Conservation (phyloP, 2,888 invertebrate genomes). For the Cordilura impudica region DNA sequence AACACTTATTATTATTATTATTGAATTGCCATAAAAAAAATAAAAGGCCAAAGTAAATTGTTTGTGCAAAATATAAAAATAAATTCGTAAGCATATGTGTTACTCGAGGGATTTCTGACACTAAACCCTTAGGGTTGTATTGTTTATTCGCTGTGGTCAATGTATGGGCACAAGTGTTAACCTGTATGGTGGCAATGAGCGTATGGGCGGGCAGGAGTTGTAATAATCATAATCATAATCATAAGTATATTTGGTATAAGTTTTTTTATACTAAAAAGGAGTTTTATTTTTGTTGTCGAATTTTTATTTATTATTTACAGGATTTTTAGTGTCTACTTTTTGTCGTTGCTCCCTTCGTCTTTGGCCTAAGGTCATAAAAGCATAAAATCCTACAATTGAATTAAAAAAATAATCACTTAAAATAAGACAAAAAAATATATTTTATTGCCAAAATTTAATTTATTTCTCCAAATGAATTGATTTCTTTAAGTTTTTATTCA, state of each 20-base stretch:
- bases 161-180: slow-evolving; percentile 10
- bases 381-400: slow-evolving; percentile 57
- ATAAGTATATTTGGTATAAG: slow-evolving; percentile 17
- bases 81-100: slow-evolving; percentile 38
- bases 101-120: slow-evolving; percentile 51
- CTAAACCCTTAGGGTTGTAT: not conserved
- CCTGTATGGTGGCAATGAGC: slow-evolving; percentile 1
- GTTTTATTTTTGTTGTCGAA: not conserved
- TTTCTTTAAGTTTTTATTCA: too few species aligned
- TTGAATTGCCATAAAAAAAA: slow-evolving; percentile 53
- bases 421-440: not conserved
- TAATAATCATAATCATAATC: slow-evolving; percentile 42
- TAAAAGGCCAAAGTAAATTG: slow-evolving; percentile 27
- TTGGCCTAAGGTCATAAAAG: slow-evolving; percentile 39
- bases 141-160: slow-evolving; percentile 27
- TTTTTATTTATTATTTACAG: slow-evolving; percentile 36
- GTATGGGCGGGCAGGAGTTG: not conserved
- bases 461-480: too few species aligned
- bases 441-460: too few species aligned
- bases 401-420: slow-evolving; percentile 39
- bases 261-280: not conserved
- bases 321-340: not conserved
- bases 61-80: slow-evolving; percentile 23
- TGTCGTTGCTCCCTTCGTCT: not conserved
- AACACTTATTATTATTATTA: slow-evolving; percentile 49